A percentile compares a stretch with the other conserved stretches of the same genome.
phyloP scores from a whole-genome alignment of 2,888 invertebrate genomes.

The Conistra vaccinii region DNA sequence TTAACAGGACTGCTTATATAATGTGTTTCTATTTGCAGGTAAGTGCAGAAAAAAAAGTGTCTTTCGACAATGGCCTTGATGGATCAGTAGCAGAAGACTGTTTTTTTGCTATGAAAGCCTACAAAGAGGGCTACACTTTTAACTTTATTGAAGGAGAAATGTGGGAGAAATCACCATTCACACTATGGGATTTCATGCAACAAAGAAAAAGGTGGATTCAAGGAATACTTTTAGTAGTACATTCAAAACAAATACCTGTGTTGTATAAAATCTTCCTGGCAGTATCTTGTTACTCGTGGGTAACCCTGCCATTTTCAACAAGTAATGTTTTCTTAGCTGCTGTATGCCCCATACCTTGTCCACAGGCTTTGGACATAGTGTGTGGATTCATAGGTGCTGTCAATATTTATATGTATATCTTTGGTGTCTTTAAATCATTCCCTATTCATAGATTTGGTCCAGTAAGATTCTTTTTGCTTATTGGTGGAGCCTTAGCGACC shows the following conservation, averaged over 20 bases:
- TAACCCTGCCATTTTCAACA: conserved; percentile 97
- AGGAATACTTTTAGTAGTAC: conserved; percentile 97
- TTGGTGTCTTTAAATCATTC: conserved; percentile 99
- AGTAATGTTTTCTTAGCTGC: conserved; percentile 96
- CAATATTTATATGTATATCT: conserved; percentile 99
- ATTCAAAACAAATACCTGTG: conserved; percentile 95
- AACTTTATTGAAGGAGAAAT: conserved; percentile 99
- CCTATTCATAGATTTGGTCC: conserved; percentile 96
- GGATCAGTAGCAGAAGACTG: conserved; percentile 99
- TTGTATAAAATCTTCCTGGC: conserved; percentile 95
- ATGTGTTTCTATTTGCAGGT: conserved; percentile 91
- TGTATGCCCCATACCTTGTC: conserved; percentile 96
- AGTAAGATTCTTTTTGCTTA: conserved; percentile 94
- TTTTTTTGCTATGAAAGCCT: conserved; percentile 99
- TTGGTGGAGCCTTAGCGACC: conserved; percentile 96
- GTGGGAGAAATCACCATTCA: conserved; percentile 99
- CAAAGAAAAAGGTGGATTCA: conserved; percentile 99
- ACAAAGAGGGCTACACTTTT: conserved; percentile 96
- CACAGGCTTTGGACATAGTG: conserved; percentile 95
- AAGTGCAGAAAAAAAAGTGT: conserved; percentile 96
- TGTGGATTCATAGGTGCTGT: conserved; percentile 98
- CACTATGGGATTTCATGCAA: conserved; percentile 98
- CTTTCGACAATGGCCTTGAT: conserved; percentile 98
- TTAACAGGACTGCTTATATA: background rate
- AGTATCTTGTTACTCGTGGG: conserved; percentile 98